Conservation (phyloP, 2,888 invertebrate genomes). For the Phalera bucephala region DNA sequence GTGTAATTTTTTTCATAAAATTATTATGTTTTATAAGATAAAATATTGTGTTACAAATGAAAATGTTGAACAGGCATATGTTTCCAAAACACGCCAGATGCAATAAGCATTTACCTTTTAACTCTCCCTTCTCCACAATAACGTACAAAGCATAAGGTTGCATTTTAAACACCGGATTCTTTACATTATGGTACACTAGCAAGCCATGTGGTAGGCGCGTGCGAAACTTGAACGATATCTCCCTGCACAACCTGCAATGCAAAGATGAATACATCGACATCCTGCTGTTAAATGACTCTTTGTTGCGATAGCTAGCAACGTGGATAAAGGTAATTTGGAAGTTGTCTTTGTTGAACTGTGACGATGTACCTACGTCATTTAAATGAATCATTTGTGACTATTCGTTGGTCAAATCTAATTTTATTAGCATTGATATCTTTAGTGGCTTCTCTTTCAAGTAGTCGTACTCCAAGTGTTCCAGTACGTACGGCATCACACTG, state of each 20-base stretch:
- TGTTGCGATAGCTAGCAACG: background rate
- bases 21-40: too few relatives aligned
- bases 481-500: too few relatives aligned
- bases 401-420: too few relatives aligned
- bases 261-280: background rate
- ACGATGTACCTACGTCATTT: background rate
- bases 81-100: background rate
- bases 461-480: too few relatives aligned
- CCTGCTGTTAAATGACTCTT: conserved; percentile 2
- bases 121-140: conserved; percentile 95
- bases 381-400: too few relatives aligned
- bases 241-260: conserved; percentile 88
- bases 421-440: too few relatives aligned
- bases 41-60: too few relatives aligned
- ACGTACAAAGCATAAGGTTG: conserved; percentile 95
- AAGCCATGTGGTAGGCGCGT: conserved; percentile 94
- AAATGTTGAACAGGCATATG: too few relatives aligned
- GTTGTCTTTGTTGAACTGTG: background rate
- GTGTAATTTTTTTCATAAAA: too few relatives aligned
- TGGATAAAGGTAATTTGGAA: conserved; percentile 1
- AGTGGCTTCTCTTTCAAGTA: too few relatives aligned
- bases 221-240: conserved; percentile 94
- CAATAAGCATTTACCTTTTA: conserved; percentile 84
- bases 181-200: conserved; percentile 94
- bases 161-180: conserved; percentile 91